These are phyloP conservation scores for Eufriesea mexicana DNA, from an alignment of 1,140 invertebrate genomes.

Conservation along the genomic window DNA sequence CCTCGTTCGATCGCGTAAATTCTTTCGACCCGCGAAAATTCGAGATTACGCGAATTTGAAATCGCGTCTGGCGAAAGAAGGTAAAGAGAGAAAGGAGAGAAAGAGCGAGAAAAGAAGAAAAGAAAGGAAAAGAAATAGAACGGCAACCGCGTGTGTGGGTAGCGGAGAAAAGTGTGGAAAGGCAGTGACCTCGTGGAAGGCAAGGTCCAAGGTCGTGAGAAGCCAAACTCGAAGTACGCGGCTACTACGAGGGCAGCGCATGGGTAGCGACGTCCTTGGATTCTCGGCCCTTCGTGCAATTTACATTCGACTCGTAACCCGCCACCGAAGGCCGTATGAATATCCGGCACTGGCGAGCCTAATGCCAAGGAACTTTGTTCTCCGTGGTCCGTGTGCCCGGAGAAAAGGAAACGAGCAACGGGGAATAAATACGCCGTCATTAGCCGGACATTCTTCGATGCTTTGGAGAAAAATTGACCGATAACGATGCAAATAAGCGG, in stretches of 20 bases:
- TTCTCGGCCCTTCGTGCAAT: slow-evolving; percentile 59
- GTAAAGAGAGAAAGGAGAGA: background rate
- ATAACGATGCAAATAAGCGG: background rate
- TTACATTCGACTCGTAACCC: slow-evolving; percentile 66
- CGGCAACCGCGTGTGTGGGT: background rate
- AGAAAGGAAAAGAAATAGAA: background rate
- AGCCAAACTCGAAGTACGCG: slow-evolving; percentile 21
- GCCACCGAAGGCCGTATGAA: slow-evolving; percentile 56
- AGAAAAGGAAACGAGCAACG: slow-evolving; percentile 14
- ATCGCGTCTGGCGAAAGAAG: background rate
- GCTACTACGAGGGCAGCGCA: slow-evolving; percentile 30
- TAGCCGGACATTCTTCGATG: background rate
- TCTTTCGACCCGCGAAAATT: background rate
- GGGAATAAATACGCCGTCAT: slow-evolving; percentile 27
- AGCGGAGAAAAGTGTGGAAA: slow-evolving; percentile 2
- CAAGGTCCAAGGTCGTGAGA: slow-evolving; percentile 49
- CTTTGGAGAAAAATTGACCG: background rate
- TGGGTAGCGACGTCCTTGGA: slow-evolving; percentile 50
- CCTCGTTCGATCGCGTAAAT: background rate
- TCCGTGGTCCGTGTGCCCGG: background rate
- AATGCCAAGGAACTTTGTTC: slow-evolving; percentile 41
- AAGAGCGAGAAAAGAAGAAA: background rate
- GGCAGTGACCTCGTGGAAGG: slow-evolving; percentile 46
- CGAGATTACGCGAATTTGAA: too few species aligned
- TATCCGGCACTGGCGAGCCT: slow-evolving; percentile 54